phyloP scores from a whole-genome alignment of 2,113 vertebrate species.

The Nibea coibor region DNA sequence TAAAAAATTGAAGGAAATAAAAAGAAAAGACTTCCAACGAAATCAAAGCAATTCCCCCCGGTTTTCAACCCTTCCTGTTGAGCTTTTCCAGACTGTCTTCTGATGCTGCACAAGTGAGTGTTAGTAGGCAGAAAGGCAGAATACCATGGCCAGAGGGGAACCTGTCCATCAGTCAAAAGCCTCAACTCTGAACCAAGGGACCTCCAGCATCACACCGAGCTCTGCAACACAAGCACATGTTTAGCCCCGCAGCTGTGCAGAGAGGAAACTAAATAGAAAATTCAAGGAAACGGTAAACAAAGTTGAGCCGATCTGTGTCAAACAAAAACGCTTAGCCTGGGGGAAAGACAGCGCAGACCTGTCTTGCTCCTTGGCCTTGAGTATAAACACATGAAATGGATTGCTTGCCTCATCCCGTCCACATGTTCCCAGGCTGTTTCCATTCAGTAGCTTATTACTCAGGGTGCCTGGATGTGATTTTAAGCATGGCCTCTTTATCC shows the following conservation, averaged over 20 bases:
- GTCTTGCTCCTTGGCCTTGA: constrained; percentile 61
- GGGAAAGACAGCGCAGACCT: constrained; percentile 61
- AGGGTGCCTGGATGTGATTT: constrained; percentile 61
- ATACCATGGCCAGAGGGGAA: constrained; percentile 62
- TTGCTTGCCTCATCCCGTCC: constrained; percentile 43
- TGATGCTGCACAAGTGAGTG: constrained; percentile 39
- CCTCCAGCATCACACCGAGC: constrained; percentile 51
- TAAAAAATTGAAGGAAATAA: background rate
- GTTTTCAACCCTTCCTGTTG: constrained; percentile 40
- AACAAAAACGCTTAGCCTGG: constrained; percentile 67
- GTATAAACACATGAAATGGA: constrained; percentile 71
- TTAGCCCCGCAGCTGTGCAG: constrained; percentile 72
- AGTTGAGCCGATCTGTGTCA: constrained; percentile 71
- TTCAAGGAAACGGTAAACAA: constrained; percentile 72
- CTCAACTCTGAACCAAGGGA: constrained; percentile 69
- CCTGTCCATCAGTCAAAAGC: constrained; percentile 70
- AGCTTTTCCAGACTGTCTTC: constrained; percentile 47
- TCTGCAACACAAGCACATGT: constrained; percentile 65
- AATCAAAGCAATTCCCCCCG: constrained; percentile 52
- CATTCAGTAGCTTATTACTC: constrained; percentile 68
- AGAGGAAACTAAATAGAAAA: constrained; percentile 69
- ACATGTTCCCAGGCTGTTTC: constrained; percentile 64
- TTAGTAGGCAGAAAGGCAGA: constrained; percentile 45
- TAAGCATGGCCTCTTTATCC: constrained; percentile 67
- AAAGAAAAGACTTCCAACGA: background rate